Evolutionary conservation across 2,797 vertebrate genomes (phyloP), one percentile per base, ranked within the genome.

Genomic region (Acipenser transmontanus): DNA sequence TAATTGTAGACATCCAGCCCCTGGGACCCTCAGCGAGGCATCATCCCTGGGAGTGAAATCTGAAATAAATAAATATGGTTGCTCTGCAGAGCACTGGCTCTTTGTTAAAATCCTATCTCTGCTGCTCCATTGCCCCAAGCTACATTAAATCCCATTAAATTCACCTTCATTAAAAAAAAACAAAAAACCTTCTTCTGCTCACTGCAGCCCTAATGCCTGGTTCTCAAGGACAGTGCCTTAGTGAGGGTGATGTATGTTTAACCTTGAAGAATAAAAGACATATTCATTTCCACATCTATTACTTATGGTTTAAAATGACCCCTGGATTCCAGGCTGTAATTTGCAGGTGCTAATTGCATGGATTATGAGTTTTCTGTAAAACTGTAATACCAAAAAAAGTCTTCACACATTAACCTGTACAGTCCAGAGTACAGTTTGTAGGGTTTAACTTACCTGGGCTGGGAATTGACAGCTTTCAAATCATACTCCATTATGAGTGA

Each of bases 101-200:
- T 91, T 91, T 91, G 89, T 91, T 91, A 90, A 91, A 91, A 86
- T 86, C 87, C 89, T 88, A 91, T 91, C 87, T 89, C 87, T 81
- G 79, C 85, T 88, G 87, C 87, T 88, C 89, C 81, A 84, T 89
- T 86, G 90, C 90, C 89, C 88, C 87, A 80, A 90, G 89, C 88
- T 86, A 91, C 88, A 91, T 90, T 91, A 92, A 90, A 92, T 91
- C 90, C 90, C 85, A 91, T 92, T 92, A 92, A 91, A 91, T 88
- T 92, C 90, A 89, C 88, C 88, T 91, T 92, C 90, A 92, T 92
- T 91, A 92, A 92, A 92, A 85, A 34, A 34, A 34, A 34, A 20
- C n/a, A 20, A 20, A 34, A 86, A 85, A 85, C 84, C 82, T 82
- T 88, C 83, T 79, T 68, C 82, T 84, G 78, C 82, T 85, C 67